Conservation (phyloP, 2,113 vertebrate genomes). For the Ctenomys sociabilis region DNA sequence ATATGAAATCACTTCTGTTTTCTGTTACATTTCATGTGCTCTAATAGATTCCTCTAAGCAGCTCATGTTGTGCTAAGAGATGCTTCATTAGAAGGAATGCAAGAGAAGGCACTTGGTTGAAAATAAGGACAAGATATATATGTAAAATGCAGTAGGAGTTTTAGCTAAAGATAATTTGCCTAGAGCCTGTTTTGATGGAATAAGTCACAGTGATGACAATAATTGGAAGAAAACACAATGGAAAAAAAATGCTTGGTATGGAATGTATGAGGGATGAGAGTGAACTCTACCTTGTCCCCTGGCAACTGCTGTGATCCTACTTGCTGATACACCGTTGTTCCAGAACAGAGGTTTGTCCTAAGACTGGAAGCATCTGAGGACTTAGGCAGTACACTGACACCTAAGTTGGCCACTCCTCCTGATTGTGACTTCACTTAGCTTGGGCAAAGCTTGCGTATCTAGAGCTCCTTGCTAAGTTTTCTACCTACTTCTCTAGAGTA, state of each 20-base stretch:
- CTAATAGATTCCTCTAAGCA: background rate
- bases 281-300: fast-evolving
- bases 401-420: background rate
- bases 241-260: background rate
- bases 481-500: background rate
- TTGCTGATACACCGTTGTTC: background rate
- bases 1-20: background rate
- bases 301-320: background rate
- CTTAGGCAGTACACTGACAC: background rate
- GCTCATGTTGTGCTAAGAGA: background rate
- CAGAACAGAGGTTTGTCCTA: fast-evolving
- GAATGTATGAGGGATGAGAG: background rate
- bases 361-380: background rate
- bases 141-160: background rate
- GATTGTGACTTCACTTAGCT: background rate
- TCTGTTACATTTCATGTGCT: background rate
- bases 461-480: background rate
- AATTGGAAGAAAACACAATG: background rate
- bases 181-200: background rate
- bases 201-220: background rate
- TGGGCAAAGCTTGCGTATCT: background rate
- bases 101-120: background rate
- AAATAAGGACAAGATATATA: background rate
- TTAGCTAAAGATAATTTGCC: background rate
- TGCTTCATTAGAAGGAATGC: fast-evolving